Evolutionary conservation across 2,113 vertebrate genomes (phyloP), one percentile per base, ranked within the genome.

Genomic region (Mus spicilegus): DNA sequence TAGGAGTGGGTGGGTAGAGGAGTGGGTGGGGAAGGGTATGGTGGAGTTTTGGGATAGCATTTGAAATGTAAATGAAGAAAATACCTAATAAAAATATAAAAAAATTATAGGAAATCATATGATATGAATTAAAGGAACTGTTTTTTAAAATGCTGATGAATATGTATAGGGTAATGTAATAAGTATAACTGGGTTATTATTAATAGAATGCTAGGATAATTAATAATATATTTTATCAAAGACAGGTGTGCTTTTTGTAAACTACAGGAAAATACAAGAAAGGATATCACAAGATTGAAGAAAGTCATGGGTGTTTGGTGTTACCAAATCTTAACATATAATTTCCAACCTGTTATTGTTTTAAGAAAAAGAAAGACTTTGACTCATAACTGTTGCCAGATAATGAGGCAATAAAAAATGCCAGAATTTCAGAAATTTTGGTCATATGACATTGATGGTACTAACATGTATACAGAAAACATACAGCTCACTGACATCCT

Each of bases 341-440:
- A 98, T 69, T 67, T 90, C 88, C 96, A 97, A 97, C 67, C 5
- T 33, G 13, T 33, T 65, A 65, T 93, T 88, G 92, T 54, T 94
- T 95, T 49, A 98, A 80, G 5, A 87, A 96, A 95, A 86, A 94
- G 4, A 20, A 16, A 97, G 54, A 14, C 54, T 98, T 98, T 96
- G 95, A 97, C 97, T 97, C 96, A 96, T 97, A 96, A 39, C 20
- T 82, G 58, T 91, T 89, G 58, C 17, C 87, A 97, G 67, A 97
- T 94, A 28, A 94, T 97, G 97, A 96, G 28, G 81, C 97, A 97
- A 95, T 84, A 90, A 96, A 98, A 97, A 98, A 90, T 98, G 92
- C 63, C 30, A 96, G 39, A 95, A 97, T 95, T 95, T 96, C 96
- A 96, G 75, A 42, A 97, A 97, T 87, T 91, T 96, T 93, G 12